These are phyloP conservation scores for Istiophorus platypterus DNA, from an alignment of 2,113 vertebrate species.

Conservation along the genomic window DNA sequence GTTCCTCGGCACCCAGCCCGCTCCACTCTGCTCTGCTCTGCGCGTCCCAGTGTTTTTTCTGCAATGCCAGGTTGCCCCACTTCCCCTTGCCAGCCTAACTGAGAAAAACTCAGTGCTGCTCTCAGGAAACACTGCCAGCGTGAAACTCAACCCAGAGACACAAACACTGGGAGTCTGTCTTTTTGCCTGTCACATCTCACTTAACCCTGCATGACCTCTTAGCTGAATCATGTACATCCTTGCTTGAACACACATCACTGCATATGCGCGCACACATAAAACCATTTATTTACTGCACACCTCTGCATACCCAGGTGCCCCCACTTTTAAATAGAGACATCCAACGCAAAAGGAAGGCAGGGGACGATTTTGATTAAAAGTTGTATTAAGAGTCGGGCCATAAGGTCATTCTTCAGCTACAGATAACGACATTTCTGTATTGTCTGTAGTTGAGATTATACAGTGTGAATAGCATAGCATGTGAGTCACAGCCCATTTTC, in stretches of 20 bases:
- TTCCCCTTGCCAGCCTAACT: slow-evolving; percentile 58
- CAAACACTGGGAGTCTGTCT: slow-evolving; percentile 50
- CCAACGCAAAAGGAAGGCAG: background rate
- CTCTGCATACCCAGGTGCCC: background rate
- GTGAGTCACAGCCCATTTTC: slow-evolving; percentile 2
- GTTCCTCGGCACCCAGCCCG: slow-evolving; percentile 72
- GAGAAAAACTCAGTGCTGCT: slow-evolving; percentile 53
- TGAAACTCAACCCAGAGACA: slow-evolving; percentile 55
- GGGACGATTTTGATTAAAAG: slow-evolving; percentile 23
- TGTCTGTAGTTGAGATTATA: slow-evolving; percentile 3
- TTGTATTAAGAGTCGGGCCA: background rate
- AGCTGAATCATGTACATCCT: slow-evolving; percentile 38
- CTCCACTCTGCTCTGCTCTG: slow-evolving; percentile 60
- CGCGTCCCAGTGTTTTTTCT: slow-evolving; percentile 50
- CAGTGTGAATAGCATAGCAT: slow-evolving; percentile 3
- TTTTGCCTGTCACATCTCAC: slow-evolving; percentile 53
- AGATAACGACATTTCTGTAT: slow-evolving; percentile 25
- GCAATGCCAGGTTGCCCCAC: slow-evolving; percentile 59
- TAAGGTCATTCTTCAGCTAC: slow-evolving; percentile 1
- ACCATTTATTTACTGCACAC: slow-evolving; percentile 8
- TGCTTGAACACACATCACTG: slow-evolving; percentile 24
- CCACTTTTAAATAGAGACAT: background rate
- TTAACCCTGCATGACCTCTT: slow-evolving; percentile 54
- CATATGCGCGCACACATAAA: background rate
- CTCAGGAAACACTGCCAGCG: slow-evolving; percentile 59